phyloP scores from a whole-genome alignment of 1,140 invertebrate genomes.

The Lepidurus couesii region DNA sequence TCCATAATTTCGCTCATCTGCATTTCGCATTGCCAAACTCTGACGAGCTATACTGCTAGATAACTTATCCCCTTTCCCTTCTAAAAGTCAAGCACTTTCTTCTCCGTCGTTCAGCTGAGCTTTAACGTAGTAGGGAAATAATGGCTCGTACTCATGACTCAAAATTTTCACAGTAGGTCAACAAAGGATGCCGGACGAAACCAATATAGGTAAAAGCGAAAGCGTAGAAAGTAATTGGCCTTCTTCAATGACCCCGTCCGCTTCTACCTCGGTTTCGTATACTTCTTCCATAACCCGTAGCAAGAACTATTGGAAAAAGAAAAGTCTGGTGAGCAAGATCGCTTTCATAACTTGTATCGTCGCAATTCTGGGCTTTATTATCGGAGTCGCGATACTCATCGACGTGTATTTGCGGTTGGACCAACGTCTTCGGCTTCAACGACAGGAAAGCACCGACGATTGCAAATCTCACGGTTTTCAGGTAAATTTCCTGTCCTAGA shows the following conservation, averaged over 20 bases:
- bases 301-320: neutral
- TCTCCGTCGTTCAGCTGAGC: no score
- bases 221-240: neutral
- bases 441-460: neutral
- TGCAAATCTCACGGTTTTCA: neutral
- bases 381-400: slow-evolving; percentile 28
- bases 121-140: no score
- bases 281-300: neutral
- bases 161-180: neutral
- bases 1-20: no score
- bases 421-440: neutral
- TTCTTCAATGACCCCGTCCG: neutral
- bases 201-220: neutral
- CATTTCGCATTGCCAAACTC: no score
- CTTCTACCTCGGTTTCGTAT: neutral
- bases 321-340: neutral
- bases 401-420: slow-evolving; percentile 32
- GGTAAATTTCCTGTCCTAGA: neutral
- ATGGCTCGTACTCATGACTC: no score
- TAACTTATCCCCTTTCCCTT: no score
- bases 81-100: no score
- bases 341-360: neutral
- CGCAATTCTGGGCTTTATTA: slow-evolving; percentile 22
- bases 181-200: neutral
- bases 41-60: no score